Evolutionary conservation across 30 jellyfish, hydroid and myxozoan genomes (phyloP), one percentile per base, ranked within the genome.

Genomic region (Mastigias papua): DNA sequence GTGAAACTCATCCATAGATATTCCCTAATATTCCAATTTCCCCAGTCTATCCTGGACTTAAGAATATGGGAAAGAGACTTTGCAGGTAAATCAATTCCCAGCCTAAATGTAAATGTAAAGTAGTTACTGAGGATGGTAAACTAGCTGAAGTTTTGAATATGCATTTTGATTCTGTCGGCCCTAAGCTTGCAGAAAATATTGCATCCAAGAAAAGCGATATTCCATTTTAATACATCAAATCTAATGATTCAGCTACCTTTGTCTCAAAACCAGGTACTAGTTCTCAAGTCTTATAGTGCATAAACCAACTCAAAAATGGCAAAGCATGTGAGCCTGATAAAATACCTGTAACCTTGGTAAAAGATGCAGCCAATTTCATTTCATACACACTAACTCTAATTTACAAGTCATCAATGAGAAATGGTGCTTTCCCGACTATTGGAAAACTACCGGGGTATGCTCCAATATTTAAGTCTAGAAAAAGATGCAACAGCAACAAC

Each of bases 131-230:
- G 33, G 33, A 21, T 60, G n/a, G 33, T 19, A 22, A 60, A 21
- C 72, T 21, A 22, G 33, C 30, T 27, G 33, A 42, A 15, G 54
- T 15, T 42, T 42, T 42, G 54, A 42, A 42, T 42, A 42, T 42
- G 54, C 54, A 42, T 42, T 42, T 42, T 42, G 54, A 4, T 42
- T 42, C 54, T 42, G 33, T 60, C 6, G 72, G n/a, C 30, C 72
- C 72, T 22, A 60, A 60, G 33, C 72, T 60, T 27, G 51, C 84
- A 8, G 63, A 93, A 77, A 34, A 82, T 93, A 35, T 82, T 76
- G 58, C 78, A 11, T 1, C 48, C 48, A 54, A 78, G 88, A 21
- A 29, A 16, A 20, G 66, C 67, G 66, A 23, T 15, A 16, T 5
- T 54, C n/a, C 28, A 23, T 51, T 58, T 78, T 35, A 33, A 23